Evolutionary conservation across 2,888 invertebrate species (phyloP).

Genomic region (Ichneumoninae sp.): DNA sequence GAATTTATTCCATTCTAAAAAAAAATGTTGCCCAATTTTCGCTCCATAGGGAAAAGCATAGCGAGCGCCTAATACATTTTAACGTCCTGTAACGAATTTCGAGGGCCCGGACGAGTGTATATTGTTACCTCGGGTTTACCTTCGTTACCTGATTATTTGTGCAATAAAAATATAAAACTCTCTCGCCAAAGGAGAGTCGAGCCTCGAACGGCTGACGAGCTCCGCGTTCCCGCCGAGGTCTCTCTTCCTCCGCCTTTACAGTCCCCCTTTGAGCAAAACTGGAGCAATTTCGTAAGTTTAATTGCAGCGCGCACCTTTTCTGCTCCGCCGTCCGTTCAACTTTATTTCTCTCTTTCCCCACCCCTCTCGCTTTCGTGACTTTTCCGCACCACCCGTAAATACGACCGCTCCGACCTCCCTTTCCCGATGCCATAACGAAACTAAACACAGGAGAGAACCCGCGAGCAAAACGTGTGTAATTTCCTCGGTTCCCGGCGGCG

Average conservation of each 20-base stretch:
- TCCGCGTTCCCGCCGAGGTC: conserved; percentile 10
- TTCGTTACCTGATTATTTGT: conserved; percentile 75
- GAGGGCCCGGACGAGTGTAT: not conserved
- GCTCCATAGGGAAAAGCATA: not conserved
- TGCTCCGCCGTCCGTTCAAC: not conserved
- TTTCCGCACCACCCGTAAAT: conserved; percentile 40
- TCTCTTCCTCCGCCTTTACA: conserved; percentile 52
- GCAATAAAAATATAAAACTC: conserved; percentile 76
- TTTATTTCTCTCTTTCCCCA: conserved; percentile 23
- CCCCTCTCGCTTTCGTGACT: conserved; percentile 32
- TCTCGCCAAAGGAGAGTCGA: not conserved
- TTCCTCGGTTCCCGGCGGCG: not conserved
- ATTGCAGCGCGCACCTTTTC: conserved; percentile 62
- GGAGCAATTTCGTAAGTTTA: conserved; percentile 71
- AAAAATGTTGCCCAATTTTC: not conserved
- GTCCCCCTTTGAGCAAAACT: conserved; percentile 71
- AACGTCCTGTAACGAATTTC: not conserved
- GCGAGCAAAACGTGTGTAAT: conserved; percentile 11
- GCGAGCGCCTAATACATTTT: not conserved
- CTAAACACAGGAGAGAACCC: not conserved
- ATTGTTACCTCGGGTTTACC: conserved; percentile 14
- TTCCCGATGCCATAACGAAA: conserved; percentile 24
- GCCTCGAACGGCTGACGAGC: conserved; percentile 3
- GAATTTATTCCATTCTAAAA: not conserved
- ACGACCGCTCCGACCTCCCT: conserved; percentile 5